Conservation (phyloP, 2,797 vertebrate genomes). For the Cheirogaleus major region DNA sequence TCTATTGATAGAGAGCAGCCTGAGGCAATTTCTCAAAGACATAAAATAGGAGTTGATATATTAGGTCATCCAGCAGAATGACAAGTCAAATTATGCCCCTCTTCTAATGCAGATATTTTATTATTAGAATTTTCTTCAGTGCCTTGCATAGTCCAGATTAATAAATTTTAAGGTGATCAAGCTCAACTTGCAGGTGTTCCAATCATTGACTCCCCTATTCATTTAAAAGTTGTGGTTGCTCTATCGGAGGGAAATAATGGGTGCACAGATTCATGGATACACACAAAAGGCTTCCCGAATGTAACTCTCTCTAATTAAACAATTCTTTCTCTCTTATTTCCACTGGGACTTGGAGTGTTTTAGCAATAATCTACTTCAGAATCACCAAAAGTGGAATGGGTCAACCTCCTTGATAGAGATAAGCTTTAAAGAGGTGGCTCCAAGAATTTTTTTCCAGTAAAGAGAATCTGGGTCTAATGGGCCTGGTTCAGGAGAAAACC, state of each 20-base stretch:
- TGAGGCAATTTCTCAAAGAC: slow-evolving; percentile 17
- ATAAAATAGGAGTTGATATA: slow-evolving; percentile 39
- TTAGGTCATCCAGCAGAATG: not conserved
- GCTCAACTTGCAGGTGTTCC: not conserved
- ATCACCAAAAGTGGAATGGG: not conserved
- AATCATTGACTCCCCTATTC: not conserved
- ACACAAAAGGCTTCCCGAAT: not conserved
- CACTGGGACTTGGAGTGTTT: not conserved
- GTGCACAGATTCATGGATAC: not conserved
- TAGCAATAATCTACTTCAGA: not conserved
- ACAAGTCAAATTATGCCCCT: slow-evolving; percentile 4
- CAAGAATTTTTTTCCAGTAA: not conserved
- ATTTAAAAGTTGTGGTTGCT: not conserved
- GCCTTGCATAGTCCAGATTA: not conserved
- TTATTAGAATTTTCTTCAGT: not conserved
- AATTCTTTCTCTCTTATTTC: not conserved
- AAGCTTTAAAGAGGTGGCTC: not conserved
- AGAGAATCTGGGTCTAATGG: not conserved
- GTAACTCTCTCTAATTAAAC: not conserved
- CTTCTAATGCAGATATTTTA: slow-evolving; percentile 1
- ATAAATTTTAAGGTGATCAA: not conserved
- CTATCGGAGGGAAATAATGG: not conserved
- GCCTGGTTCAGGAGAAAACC: not conserved
- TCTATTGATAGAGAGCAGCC: not conserved
- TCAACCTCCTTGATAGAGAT: not conserved